Evolutionary conservation across 2,888 invertebrate species (phyloP).

Genomic region (Philhelius pedissequus): DNA sequence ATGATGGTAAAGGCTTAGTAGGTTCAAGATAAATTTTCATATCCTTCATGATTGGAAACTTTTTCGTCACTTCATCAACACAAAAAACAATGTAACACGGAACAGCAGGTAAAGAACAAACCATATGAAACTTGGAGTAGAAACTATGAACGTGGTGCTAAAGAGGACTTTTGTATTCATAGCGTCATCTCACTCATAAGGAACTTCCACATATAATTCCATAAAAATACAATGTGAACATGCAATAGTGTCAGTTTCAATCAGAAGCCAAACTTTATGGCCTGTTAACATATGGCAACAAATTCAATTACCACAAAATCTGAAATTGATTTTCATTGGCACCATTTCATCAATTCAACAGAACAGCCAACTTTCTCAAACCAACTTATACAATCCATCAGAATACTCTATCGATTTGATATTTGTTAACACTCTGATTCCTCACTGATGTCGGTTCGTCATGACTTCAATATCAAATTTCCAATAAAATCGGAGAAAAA

Average conservation of each 20-base stretch:
- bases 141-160: too few relatives aligned
- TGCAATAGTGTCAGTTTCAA: slow-evolving; percentile 24
- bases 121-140: too few relatives aligned
- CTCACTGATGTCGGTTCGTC: slow-evolving; percentile 11
- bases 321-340: slow-evolving; percentile 38
- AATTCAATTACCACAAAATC: slow-evolving; percentile 43
- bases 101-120: too few relatives aligned
- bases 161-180: too few relatives aligned
- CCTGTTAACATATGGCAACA: slow-evolving; percentile 46
- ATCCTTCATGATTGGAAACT: neutral
- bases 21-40: too few relatives aligned
- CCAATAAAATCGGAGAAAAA: neutral
- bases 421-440: neutral
- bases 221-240: neutral
- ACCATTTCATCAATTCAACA: neutral
- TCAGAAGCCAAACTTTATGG: neutral
- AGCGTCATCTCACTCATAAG: too few relatives aligned
- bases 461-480: slow-evolving; percentile 46
- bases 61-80: neutral
- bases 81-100: neutral
- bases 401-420: slow-evolving; percentile 8
- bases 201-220: too few relatives aligned
- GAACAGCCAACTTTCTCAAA: neutral
- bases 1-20: neutral
- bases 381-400: neutral